Conservation (phyloP, 1,140 invertebrate species). For the Riptortus pedestris region DNA sequence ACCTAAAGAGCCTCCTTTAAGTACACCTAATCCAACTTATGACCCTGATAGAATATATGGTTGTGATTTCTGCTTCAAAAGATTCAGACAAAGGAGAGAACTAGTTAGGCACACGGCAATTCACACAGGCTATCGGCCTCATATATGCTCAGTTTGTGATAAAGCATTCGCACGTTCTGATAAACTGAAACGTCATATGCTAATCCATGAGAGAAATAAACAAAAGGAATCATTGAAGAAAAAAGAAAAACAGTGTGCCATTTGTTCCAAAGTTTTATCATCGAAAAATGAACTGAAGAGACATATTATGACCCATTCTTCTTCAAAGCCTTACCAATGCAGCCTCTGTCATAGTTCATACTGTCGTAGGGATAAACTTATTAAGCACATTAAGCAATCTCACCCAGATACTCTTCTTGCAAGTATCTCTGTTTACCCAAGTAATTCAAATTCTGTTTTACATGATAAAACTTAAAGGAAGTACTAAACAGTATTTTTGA, state of each 20-base stretch:
- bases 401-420: constrained; percentile 2
- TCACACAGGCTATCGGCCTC: constrained; percentile 44
- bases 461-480: too few relatives aligned
- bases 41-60: constrained; percentile 12
- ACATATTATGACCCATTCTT: constrained; percentile 20
- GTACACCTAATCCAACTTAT: not conserved
- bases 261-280: constrained; percentile 21
- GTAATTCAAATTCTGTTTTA: too few relatives aligned
- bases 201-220: constrained; percentile 3
- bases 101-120: constrained; percentile 35
- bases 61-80: constrained; percentile 28
- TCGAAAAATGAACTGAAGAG: constrained; percentile 20
- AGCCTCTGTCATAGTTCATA: constrained; percentile 18
- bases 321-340: constrained; percentile 21
- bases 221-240: not conserved
- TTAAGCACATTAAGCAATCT: constrained; percentile 21
- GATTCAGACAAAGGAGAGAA: constrained; percentile 37
- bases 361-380: constrained; percentile 22
- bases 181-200: constrained; percentile 23
- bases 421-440: too few relatives aligned
- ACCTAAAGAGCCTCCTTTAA: not conserved
- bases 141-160: constrained; percentile 45
- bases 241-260: not conserved
- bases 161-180: constrained; percentile 33
- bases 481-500: too few relatives aligned